Percentiles rank a stretch among this genome's conserved stretches.
Evolutionary conservation across 2,888 invertebrate species (phyloP).

Genomic region (Atrina japonica): DNA sequence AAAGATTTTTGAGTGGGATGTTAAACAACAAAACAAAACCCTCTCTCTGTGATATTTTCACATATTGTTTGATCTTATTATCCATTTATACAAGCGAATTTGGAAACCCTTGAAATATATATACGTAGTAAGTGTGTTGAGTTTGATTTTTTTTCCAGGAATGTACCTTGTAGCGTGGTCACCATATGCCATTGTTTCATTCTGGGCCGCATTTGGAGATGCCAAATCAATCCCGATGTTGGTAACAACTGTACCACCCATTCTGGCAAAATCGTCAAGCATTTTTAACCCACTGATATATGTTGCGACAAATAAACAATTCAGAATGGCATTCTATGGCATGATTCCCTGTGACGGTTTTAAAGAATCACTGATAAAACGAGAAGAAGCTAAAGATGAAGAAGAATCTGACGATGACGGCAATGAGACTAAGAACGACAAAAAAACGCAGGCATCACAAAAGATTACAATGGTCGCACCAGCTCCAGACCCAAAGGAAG

Average conservation of each 20-base stretch:
- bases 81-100: too few species aligned
- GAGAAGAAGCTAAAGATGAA: conserved; percentile 23
- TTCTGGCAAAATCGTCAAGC: conserved; percentile 66
- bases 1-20: too few species aligned
- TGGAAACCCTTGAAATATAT: too few species aligned
- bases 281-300: conserved; percentile 73
- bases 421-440: not conserved
- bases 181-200: conserved; percentile 71
- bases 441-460: not conserved
- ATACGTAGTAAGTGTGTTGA: too few species aligned
- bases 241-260: conserved; percentile 60
- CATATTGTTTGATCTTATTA: too few species aligned
- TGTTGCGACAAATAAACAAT: conserved; percentile 69
- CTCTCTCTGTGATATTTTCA: too few species aligned
- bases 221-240: conserved; percentile 51
- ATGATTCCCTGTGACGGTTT: conserved; percentile 51
- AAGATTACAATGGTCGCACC: conserved; percentile 10
- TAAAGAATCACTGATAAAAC: conserved; percentile 3
- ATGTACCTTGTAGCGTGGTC: conserved; percentile 67
- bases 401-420: conserved; percentile 29
- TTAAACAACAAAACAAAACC: too few species aligned
- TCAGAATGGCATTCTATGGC: conserved; percentile 59
- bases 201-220: conserved; percentile 64
- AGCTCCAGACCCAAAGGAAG: not conserved
- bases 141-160: conserved; percentile 45